Percentiles rank a stretch among this genome's conserved stretches.
phyloP scores from a whole-genome alignment of 1,140 invertebrate genomes.

The Drosophila pectinifera region DNA sequence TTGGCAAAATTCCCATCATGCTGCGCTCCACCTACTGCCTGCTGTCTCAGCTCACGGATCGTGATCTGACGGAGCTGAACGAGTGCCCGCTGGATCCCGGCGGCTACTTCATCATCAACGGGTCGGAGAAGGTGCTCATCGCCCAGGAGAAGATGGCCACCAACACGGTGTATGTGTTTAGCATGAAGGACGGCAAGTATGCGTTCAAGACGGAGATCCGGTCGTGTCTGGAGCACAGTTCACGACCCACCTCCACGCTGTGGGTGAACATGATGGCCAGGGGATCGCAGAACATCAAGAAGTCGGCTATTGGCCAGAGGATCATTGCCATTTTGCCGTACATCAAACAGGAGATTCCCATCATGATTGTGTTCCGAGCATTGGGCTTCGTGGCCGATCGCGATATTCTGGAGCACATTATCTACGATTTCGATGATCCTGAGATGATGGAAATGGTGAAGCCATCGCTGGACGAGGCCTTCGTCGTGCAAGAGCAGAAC shows the following conservation, averaged over 20 bases:
- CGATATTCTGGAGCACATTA: constrained; percentile 99
- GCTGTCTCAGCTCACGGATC: constrained; percentile 96
- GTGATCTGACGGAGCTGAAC: constrained; percentile 99
- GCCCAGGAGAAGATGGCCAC: constrained; percentile 99
- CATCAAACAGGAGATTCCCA: constrained; percentile 99
- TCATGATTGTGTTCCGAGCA: constrained; percentile 99
- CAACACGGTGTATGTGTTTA: constrained; percentile 99
- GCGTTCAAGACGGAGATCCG: constrained; percentile 98
- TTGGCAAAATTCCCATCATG: constrained; percentile 99
- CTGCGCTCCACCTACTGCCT: constrained; percentile 98
- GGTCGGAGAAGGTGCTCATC: constrained; percentile 98
- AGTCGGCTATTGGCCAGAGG: constrained; percentile 98
- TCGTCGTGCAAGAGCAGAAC: constrained; percentile 99
- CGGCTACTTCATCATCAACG: constrained; percentile 98
- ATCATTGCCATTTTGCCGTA: constrained; percentile 99
- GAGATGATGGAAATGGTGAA: constrained; percentile 99
- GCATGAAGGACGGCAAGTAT: constrained; percentile 99
- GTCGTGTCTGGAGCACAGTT: constrained; percentile 97
- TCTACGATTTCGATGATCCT: constrained; percentile 99
- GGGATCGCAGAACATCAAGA: constrained; percentile 97
- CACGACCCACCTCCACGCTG: constrained; percentile 96
- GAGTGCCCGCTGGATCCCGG: constrained; percentile 99
- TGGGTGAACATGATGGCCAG: constrained; percentile 99
- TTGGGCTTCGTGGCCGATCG: constrained; percentile 99
- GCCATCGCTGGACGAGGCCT: constrained; percentile 99